Base-by-base conservation (phyloP, 2,113 vertebrate genomes). In the Conger conger region DNA sequence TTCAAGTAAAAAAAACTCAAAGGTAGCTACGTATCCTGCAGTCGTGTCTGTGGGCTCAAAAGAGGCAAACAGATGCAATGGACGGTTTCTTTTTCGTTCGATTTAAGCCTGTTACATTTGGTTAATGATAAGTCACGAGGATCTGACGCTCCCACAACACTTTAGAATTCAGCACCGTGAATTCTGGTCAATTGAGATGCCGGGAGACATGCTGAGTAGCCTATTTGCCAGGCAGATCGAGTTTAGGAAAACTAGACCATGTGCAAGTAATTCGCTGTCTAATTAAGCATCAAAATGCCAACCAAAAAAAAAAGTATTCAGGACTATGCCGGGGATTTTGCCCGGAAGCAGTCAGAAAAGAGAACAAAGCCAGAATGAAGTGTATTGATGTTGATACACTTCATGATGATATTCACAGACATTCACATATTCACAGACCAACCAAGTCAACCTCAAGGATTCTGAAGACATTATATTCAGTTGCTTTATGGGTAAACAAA, bases 261-360 rank as follows among this genome's bases (percentile, higher is more conserved):
- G 89, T 88, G 86, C 89, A 93, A 93, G 93, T 93, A 90, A 91
- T 89, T 68, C 81, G 68, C 73, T 54, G 40, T 68, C 60, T 4
- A 93, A 94, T 94, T 90, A 91, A 88, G 90, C 91, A 87, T 92
- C 91, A 92, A 94, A 93, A 92, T 87, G n/a, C n/a, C n/a, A n/a
- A n/a, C 77, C 88, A 40, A 40, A 80, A 94, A 93, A 93, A 87
- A 86, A 90, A 73, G 80, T 86, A 81, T 91, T 90, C 82, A 86
- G 35, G 37, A 78, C 81, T 53, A 38, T 54, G 38, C 83, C 83
- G 80, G 83, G 18, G 42, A 86, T 38, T 45, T 77, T 77, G 36
- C 45, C 63, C 9, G 38, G 84, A 85, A 84, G 85, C 86, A 91
- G 86, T 76, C 30, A 20, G n/a, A 68, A 68, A 68, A 68, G 3